Percentiles rank a stretch among this genome's conserved stretches.
These are phyloP conservation scores for Galbula dea DNA, from an alignment of 2,113 vertebrate species.

Conservation along the genomic window DNA sequence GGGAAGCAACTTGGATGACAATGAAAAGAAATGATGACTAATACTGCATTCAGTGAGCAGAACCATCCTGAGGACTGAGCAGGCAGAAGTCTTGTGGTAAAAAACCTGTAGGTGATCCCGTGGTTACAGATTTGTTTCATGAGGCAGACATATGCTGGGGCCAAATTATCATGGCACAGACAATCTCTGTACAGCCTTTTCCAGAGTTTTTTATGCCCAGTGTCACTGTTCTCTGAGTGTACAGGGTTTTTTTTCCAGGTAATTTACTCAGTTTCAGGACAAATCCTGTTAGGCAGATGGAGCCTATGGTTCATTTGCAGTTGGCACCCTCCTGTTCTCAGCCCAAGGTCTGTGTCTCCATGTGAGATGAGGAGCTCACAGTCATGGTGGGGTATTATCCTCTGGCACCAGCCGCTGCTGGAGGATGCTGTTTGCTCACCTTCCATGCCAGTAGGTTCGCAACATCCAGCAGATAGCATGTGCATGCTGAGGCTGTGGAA, in stretches of 20 bases:
- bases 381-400: background rate
- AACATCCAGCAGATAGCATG: background rate
- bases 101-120: background rate
- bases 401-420: background rate
- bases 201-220: background rate
- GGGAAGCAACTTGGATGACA: constrained; percentile 23
- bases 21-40: constrained; percentile 32
- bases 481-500: background rate
- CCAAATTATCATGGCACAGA: background rate
- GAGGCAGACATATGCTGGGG: background rate
- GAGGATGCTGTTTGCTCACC: accelerated
- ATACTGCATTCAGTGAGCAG: constrained; percentile 18
- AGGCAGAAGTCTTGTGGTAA: constrained; percentile 26
- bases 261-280: background rate
- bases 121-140: background rate
- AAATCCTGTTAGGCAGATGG: background rate
- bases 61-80: constrained; percentile 23
- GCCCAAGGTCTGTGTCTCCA: background rate
- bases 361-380: background rate
- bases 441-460: background rate
- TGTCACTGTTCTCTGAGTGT: background rate
- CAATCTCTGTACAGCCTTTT: background rate
- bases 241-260: background rate
- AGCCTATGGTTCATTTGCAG: background rate
- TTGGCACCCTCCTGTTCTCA: background rate